phyloP scores from a whole-genome alignment of 2,797 vertebrate species.

The Rallus crepitans region DNA sequence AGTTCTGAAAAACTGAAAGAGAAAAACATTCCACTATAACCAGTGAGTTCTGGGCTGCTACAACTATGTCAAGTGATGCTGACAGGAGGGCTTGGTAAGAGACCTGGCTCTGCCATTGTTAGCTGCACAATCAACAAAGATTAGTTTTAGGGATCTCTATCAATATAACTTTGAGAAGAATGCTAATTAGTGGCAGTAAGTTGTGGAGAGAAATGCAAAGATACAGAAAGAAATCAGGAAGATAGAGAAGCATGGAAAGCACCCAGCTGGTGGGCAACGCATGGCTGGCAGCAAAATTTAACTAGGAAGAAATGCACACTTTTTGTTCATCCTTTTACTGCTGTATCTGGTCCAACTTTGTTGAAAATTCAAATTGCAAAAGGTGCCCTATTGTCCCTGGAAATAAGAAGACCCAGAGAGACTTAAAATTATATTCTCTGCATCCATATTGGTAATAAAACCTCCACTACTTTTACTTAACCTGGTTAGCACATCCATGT shows the following conservation, averaged over 20 bases:
- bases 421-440: neutral
- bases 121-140: neutral
- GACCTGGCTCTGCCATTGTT: neutral
- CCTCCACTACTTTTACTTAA: neutral
- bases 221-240: neutral
- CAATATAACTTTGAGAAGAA: neutral
- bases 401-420: neutral
- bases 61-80: neutral
- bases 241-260: neutral
- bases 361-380: neutral
- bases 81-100: neutral
- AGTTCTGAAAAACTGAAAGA: neutral
- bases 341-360: neutral
- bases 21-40: neutral
- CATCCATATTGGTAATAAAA: neutral
- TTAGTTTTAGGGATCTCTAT: neutral
- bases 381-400: neutral
- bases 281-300: neutral
- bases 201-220: neutral
- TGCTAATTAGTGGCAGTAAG: neutral
- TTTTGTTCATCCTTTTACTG: no score
- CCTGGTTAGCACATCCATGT: neutral
- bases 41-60: neutral
- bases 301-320: neutral
- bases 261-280: accelerated